Percentiles rank a stretch among this genome's conserved stretches.
Conservation (phyloP, 2,888 invertebrate genomes). For the Ectemnius lituratus region DNA sequence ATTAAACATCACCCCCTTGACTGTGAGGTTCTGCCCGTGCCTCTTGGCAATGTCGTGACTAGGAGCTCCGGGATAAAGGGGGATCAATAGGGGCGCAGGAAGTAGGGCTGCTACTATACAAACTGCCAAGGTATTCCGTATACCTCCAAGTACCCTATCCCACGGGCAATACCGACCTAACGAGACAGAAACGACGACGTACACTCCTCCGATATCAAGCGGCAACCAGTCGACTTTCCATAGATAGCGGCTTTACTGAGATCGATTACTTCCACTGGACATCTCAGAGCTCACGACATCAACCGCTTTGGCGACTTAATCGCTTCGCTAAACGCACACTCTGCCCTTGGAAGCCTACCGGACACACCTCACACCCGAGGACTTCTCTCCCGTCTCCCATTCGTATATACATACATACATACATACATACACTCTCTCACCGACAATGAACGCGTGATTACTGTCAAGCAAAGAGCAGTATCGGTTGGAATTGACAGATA, state of each 20-base stretch:
- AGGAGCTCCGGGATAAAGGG: constrained; percentile 63
- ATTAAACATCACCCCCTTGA: constrained; percentile 67
- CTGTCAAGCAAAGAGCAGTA: no score
- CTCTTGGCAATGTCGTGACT: constrained; percentile 68
- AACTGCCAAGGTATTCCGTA: constrained; percentile 62
- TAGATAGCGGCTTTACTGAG: constrained; percentile 18
- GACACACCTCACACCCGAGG: no score
- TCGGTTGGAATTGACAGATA: no score
- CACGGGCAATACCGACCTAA: constrained; percentile 54
- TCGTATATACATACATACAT: no score
- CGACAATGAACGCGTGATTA: neutral
- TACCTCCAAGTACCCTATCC: constrained; percentile 52
- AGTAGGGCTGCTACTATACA: constrained; percentile 63
- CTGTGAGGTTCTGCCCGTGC: constrained; percentile 61
- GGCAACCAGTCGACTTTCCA: constrained; percentile 22
- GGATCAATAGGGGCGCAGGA: constrained; percentile 64
- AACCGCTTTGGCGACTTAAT: constrained; percentile 7
- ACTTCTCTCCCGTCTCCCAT: neutral
- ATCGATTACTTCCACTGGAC: constrained; percentile 27
- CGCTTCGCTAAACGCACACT: constrained; percentile 5
- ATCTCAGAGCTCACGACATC: constrained; percentile 1
- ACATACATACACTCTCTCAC: neutral
- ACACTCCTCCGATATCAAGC: constrained; percentile 26
- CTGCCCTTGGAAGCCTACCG: no score
- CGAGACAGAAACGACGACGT: constrained; percentile 50